These are phyloP conservation scores for Hippolais icterina DNA, from an alignment of 2,113 vertebrate genomes.

Conservation along the genomic window DNA sequence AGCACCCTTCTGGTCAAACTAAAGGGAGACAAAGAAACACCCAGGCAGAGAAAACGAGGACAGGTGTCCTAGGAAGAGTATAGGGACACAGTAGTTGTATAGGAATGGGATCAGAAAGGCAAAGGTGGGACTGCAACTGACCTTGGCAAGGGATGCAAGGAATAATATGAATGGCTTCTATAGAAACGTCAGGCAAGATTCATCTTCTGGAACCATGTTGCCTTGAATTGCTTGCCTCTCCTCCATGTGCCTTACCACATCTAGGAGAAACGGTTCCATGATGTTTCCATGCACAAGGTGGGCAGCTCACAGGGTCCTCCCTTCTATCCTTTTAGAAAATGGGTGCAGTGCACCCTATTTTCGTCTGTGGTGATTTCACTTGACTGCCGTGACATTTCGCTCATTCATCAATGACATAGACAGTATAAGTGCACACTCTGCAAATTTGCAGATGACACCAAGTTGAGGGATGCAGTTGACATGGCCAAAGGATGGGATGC, in stretches of 20 bases:
- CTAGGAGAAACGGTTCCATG: background rate
- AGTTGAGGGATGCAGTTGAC: fast-evolving
- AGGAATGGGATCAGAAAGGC: background rate
- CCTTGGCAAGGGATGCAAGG: fast-evolving
- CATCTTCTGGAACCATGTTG: background rate
- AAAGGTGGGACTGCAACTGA: background rate
- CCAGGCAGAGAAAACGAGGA: background rate
- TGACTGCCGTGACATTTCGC: background rate
- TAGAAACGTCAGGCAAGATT: fast-evolving
- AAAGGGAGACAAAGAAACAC: background rate
- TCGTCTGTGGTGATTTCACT: background rate
- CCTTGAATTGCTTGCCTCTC: background rate
- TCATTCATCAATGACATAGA: background rate
- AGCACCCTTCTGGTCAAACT: background rate
- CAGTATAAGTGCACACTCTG: too few species aligned
- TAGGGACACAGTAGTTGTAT: fast-evolving
- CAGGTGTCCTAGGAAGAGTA: background rate
- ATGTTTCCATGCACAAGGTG: fast-evolving
- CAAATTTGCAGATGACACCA: background rate
- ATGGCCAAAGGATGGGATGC: fast-evolving
- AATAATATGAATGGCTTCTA: background rate
- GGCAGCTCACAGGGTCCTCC: background rate
- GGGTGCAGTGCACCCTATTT: background rate
- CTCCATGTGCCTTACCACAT: background rate
- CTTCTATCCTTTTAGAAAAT: background rate